Percentiles rank a stretch among this genome's conserved stretches.
phyloP scores from a whole-genome alignment of 2,797 vertebrate genomes.

The Sebastes minor region DNA sequence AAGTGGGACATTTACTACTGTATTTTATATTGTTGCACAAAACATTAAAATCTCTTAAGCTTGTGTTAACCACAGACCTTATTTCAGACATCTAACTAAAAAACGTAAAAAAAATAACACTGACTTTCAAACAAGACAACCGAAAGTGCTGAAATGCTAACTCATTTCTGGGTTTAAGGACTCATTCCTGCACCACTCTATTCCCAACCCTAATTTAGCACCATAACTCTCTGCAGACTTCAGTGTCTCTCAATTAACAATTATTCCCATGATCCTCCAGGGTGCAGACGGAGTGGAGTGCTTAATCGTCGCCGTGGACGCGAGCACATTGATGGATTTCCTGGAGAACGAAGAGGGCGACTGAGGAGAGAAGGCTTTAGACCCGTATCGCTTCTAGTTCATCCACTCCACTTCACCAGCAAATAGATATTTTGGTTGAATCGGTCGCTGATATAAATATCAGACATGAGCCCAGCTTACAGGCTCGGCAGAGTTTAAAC shows the following conservation, averaged over 20 bases:
- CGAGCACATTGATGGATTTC: conserved; percentile 88
- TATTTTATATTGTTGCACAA: too few relatives aligned
- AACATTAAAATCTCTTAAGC: too few relatives aligned
- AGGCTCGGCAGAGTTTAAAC: not conserved
- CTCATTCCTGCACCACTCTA: too few relatives aligned
- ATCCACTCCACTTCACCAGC: not conserved
- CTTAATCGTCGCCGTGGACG: conserved; percentile 90
- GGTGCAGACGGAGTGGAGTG: conserved; percentile 94
- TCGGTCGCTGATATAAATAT: not conserved
- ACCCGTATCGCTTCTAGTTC: not conserved
- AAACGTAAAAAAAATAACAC: too few relatives aligned
- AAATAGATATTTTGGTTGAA: not conserved
- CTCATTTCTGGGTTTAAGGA: too few relatives aligned
- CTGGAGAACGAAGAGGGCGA: conserved; percentile 90
- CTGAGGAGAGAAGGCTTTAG: conserved; percentile 50
- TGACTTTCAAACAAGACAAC: too few relatives aligned
- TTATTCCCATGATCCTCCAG: conserved; percentile 72
- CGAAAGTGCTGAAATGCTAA: too few relatives aligned
- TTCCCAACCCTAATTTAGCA: not conserved
- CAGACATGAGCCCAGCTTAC: not conserved
- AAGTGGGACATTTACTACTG: too few relatives aligned
- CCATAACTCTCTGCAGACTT: not conserved
- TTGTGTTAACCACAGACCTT: too few relatives aligned
- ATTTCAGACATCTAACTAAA: too few relatives aligned
- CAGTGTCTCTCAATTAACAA: not conserved